Percentiles rank a stretch among this genome's conserved stretches.
phyloP scores from a whole-genome alignment of 30 jellyfish, hydroid and myxozoan genomes.

The Aurelia aurita region DNA sequence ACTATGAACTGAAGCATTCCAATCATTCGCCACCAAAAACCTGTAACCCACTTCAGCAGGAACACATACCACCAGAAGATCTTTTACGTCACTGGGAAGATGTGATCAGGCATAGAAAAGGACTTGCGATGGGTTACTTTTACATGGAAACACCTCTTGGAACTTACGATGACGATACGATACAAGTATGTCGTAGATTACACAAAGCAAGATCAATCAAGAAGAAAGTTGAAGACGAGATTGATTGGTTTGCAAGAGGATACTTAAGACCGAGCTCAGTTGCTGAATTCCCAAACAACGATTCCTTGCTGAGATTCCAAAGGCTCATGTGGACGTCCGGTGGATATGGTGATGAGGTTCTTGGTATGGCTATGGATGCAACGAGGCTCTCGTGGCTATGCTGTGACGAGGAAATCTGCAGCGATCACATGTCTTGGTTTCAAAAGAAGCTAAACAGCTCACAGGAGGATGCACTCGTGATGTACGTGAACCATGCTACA shows the following conservation, averaged over 20 bases:
- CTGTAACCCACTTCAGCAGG: neutral
- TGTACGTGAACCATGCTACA: conserved; percentile 1
- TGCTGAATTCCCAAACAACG: neutral
- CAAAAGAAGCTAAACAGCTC: neutral
- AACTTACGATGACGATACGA: conserved; percentile 14
- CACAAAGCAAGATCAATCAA: conserved; percentile 1
- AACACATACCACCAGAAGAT: conserved; percentile 19
- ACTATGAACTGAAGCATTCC: neutral
- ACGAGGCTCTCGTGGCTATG: conserved; percentile 4
- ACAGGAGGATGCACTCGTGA: neutral
- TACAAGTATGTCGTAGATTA: neutral
- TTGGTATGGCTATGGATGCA: neutral
- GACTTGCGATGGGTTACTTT: neutral
- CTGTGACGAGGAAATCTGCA: neutral
- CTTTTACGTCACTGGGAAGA: conserved; percentile 10
- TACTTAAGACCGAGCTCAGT: conserved; percentile 5
- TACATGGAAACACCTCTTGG: neutral
- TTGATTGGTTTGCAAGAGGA: conserved; percentile 11
- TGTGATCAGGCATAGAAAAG: conserved; percentile 2
- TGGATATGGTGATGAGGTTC: neutral
- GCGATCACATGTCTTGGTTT: neutral
- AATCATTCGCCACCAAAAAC: neutral
- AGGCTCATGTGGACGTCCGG: neutral
- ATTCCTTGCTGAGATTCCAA: neutral
- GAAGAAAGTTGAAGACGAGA: conserved; percentile 9